Evolutionary conservation across 2,888 invertebrate genomes (phyloP).

Genomic region (Anarsia innoxiella): DNA sequence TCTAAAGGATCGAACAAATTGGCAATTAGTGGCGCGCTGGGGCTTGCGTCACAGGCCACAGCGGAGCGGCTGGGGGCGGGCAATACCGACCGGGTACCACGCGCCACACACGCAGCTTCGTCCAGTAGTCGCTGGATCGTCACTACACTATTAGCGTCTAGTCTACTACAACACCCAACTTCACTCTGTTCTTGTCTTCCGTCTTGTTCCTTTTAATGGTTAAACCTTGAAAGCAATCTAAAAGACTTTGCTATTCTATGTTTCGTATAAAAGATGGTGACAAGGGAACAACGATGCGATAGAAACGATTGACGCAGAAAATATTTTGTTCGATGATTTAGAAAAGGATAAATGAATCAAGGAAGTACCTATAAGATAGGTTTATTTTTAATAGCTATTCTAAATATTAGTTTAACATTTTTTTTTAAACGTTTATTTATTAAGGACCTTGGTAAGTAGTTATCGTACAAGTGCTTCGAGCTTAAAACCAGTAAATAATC

Average conservation of each 20-base stretch:
- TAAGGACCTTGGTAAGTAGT: too few species aligned
- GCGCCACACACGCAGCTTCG: neutral
- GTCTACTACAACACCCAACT: slow-evolving; percentile 17
- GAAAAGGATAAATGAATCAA: too few species aligned
- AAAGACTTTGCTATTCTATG: slow-evolving; percentile 70
- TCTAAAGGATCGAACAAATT: slow-evolving; percentile 75
- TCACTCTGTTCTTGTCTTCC: slow-evolving; percentile 33
- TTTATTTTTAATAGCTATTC: too few species aligned
- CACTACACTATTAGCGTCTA: slow-evolving; percentile 7
- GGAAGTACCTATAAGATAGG: too few species aligned
- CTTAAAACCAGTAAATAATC: too few species aligned
- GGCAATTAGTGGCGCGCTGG: slow-evolving; percentile 64
- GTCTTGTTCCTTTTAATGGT: slow-evolving; percentile 60
- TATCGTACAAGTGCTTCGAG: too few species aligned
- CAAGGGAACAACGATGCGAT: slow-evolving; percentile 51
- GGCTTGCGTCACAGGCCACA: slow-evolving; percentile 32
- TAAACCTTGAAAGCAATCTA: slow-evolving; percentile 72
- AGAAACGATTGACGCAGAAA: neutral
- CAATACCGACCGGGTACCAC: too few species aligned
- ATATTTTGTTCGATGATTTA: neutral
- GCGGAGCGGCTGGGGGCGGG: slow-evolving; percentile 27
- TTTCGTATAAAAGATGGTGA: slow-evolving; percentile 64
- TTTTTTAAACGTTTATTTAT: too few species aligned
- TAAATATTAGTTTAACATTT: too few species aligned
- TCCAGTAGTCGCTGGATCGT: neutral